Evolutionary conservation across 2,888 invertebrate species (phyloP).

Genomic region (Drosophila anomalipes): DNA sequence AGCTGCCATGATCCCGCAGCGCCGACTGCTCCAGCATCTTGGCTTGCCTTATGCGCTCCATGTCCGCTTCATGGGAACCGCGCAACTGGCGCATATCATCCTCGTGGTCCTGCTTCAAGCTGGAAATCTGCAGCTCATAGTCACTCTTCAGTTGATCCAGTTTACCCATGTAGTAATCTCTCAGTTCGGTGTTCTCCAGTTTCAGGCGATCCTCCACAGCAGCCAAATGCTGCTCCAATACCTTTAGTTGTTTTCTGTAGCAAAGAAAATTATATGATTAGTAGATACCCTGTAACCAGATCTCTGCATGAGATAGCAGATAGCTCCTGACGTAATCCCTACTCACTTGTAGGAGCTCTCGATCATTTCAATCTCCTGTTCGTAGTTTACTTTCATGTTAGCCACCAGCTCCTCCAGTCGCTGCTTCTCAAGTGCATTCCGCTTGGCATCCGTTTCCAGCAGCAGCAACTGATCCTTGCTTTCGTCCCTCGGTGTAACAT

Average conservation of each 20-base stretch:
- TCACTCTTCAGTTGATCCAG: conserved; percentile 68
- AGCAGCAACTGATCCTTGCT: conserved; percentile 65
- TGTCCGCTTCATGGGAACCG: conserved; percentile 79
- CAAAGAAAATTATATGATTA: not conserved
- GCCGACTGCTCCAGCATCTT: conserved; percentile 84
- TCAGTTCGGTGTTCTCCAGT: conserved; percentile 75
- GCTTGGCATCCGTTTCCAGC: conserved; percentile 81
- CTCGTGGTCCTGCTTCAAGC: conserved; percentile 79
- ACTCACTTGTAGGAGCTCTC: conserved; percentile 84
- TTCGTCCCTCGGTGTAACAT: conserved; percentile 11
- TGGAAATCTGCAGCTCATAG: conserved; percentile 70
- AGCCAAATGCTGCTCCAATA: conserved; percentile 81
- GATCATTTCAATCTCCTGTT: conserved; percentile 84
- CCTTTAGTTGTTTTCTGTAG: conserved; percentile 82
- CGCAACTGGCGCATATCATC: conserved; percentile 79
- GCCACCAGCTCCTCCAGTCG: conserved; percentile 84
- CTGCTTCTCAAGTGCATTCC: conserved; percentile 83
- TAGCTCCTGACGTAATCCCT: not conserved
- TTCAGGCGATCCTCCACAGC: conserved; percentile 82
- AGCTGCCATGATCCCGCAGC: conserved; percentile 84
- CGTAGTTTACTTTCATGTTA: conserved; percentile 84
- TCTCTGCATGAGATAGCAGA: not conserved
- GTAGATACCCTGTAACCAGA: no score
- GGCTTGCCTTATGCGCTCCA: conserved; percentile 84
- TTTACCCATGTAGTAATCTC: conserved; percentile 78